Percentiles rank a stretch among this genome's conserved stretches.
phyloP scores from a whole-genome alignment of 2,888 invertebrate species.

The Pristionchus mayeri region DNA sequence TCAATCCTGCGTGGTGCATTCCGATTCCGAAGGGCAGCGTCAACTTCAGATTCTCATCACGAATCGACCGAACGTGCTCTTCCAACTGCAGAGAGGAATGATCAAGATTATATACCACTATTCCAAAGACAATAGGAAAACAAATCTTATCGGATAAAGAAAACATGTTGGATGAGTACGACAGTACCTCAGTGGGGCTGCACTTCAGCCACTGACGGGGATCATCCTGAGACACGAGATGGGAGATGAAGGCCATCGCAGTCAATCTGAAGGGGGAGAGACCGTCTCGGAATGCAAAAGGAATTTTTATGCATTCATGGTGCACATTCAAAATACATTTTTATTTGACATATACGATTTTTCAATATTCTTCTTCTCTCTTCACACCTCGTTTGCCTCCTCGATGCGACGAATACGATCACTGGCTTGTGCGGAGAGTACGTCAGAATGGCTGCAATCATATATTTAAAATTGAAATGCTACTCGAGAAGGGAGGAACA shows the following conservation, averaged over 20 bases:
- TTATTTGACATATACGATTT: not conserved
- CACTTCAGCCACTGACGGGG: constrained; percentile 95
- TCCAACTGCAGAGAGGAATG: constrained; percentile 82
- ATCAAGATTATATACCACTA: not conserved
- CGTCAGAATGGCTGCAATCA: constrained; percentile 85
- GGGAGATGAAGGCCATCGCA: constrained; percentile 91
- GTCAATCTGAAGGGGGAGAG: constrained; percentile 82
- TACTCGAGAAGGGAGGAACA: not conserved
- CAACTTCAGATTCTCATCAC: constrained; percentile 91
- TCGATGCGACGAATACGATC: constrained; percentile 94
- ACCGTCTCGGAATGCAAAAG: not conserved
- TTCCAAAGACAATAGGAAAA: not conserved
- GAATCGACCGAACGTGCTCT: constrained; percentile 79
- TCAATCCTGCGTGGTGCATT: constrained; percentile 96
- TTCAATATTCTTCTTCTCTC: not conserved
- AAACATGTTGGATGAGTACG: too few species aligned
- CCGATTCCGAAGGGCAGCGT: constrained; percentile 97
- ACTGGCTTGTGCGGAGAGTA: constrained; percentile 93
- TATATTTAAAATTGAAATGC: not conserved
- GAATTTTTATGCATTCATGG: not conserved
- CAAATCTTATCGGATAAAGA: too few species aligned
- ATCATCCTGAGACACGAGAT: constrained; percentile 89
- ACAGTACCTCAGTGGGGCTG: constrained; percentile 72
- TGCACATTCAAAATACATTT: too few species aligned
- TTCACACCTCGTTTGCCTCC: constrained; percentile 86